Conservation (phyloP, 2,888 invertebrate genomes). For the Unio delphinus region DNA sequence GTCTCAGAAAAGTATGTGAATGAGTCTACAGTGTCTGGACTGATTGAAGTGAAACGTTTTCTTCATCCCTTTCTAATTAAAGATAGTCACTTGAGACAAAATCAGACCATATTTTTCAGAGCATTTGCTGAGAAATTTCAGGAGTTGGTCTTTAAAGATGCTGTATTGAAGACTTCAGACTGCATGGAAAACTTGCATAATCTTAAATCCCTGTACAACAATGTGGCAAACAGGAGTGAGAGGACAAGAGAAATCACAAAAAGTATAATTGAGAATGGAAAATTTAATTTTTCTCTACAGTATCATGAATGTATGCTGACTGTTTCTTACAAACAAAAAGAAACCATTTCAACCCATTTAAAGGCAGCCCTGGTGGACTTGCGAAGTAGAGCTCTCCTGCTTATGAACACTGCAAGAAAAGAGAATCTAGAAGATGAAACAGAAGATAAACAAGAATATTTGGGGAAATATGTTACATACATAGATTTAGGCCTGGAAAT, state of each 20-base stretch:
- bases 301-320: slow-evolving; percentile 11
- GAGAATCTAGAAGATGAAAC: no score
- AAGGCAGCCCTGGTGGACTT: slow-evolving; percentile 26
- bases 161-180: slow-evolving; percentile 3
- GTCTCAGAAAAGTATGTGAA: slow-evolving; percentile 44
- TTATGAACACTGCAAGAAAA: slow-evolving; percentile 29
- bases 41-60: slow-evolving; percentile 40
- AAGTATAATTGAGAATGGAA: slow-evolving; percentile 27
- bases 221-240: slow-evolving; percentile 45
- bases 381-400: slow-evolving; percentile 38
- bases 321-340: slow-evolving; percentile 19
- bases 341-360: slow-evolving; percentile 9
- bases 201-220: slow-evolving; percentile 37
- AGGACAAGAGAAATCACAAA: slow-evolving; percentile 36
- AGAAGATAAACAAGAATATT: not conserved
- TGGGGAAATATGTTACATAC: slow-evolving; percentile 11
- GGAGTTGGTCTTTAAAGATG: no score
- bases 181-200: slow-evolving; percentile 36
- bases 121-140: slow-evolving; percentile 12
- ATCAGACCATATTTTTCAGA: not conserved
- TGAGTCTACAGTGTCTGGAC: slow-evolving; percentile 42
- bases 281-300: slow-evolving; percentile 19
- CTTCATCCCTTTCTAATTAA: slow-evolving; percentile 22
- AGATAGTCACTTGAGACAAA: no score
- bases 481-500: slow-evolving; percentile 20